Conservation (phyloP, 2,113 vertebrate genomes). For the Elanus axillaris region DNA sequence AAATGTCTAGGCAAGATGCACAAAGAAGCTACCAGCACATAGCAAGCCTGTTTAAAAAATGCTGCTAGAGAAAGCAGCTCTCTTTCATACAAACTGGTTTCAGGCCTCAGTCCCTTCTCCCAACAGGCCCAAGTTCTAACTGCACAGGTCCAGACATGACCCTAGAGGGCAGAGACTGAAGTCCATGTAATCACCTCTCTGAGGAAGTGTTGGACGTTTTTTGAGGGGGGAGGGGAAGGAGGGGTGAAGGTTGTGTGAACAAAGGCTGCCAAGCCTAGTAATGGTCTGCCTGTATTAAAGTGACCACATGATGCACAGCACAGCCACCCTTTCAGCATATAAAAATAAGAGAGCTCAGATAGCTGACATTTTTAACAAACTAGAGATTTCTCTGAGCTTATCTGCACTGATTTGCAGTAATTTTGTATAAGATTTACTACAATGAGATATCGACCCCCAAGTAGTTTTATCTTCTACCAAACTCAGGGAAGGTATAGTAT, state of each 20-base stretch:
- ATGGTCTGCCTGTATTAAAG: slow-evolving; percentile 21
- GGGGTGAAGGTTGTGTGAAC: slow-evolving; percentile 36
- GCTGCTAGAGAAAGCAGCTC: slow-evolving; percentile 74
- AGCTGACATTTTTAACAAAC: not conserved
- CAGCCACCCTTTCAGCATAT: slow-evolving; percentile 17
- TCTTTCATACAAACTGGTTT: slow-evolving; percentile 70
- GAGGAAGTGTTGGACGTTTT: slow-evolving; percentile 55
- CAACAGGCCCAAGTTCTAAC: slow-evolving; percentile 89
- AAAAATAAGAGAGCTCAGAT: not conserved
- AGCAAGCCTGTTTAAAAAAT: slow-evolving; percentile 82
- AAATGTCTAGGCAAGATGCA: slow-evolving; percentile 83
- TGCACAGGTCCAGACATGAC: slow-evolving; percentile 94
- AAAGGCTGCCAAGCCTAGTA: slow-evolving; percentile 3
- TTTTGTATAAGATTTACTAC: not conserved
- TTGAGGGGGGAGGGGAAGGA: slow-evolving; percentile 39
- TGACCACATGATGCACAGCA: slow-evolving; percentile 22
- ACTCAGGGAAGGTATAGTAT: not conserved
- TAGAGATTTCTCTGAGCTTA: not conserved
- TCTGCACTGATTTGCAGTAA: not conserved
- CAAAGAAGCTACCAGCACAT: slow-evolving; percentile 81
- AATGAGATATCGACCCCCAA: not conserved
- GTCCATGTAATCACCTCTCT: slow-evolving; percentile 68
- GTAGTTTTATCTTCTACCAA: not conserved
- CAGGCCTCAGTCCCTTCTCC: slow-evolving; percentile 77
- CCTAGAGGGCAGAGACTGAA: slow-evolving; percentile 87